Evolutionary conservation across 2,113 vertebrate genomes (phyloP).

Genomic region (Pedetes capensis): DNA sequence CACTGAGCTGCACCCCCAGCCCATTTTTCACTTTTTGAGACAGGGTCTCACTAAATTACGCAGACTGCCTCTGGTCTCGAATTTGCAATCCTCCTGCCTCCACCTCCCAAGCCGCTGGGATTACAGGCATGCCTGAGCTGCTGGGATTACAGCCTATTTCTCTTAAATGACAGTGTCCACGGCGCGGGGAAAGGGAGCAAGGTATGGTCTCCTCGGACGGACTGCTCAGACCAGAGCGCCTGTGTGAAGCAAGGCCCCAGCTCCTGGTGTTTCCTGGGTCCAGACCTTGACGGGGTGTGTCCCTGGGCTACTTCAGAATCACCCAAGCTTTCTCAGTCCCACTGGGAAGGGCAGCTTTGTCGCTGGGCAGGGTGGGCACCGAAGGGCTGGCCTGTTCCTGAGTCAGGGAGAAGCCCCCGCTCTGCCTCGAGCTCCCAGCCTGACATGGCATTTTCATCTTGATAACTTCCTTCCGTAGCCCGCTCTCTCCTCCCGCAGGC

Average conservation of each 20-base stretch:
- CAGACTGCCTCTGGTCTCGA: no score
- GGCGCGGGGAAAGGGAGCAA: background rate
- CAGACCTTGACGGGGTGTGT: background rate
- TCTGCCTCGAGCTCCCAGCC: background rate
- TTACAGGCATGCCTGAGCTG: no score
- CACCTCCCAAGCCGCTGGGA: no score
- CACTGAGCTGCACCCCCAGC: no score
- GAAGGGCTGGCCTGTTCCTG: background rate
- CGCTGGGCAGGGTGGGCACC: background rate
- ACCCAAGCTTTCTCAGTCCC: background rate
- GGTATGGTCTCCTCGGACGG: background rate
- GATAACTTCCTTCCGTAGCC: conserved; percentile 36
- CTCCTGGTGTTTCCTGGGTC: background rate
- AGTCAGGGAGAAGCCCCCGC: background rate
- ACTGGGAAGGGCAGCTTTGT: background rate
- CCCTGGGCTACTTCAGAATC: background rate
- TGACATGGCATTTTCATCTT: conserved; percentile 65
- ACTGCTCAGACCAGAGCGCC: background rate
- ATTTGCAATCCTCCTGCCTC: no score
- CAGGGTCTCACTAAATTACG: no score
- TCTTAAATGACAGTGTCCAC: background rate
- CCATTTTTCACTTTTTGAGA: no score
- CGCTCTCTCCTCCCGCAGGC: background rate
- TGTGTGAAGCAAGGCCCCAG: no score
- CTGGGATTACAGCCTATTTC: no score